Base-by-base conservation (phyloP, 2,113 vertebrate genomes). In the Hemibagrus wyckioides region DNA sequence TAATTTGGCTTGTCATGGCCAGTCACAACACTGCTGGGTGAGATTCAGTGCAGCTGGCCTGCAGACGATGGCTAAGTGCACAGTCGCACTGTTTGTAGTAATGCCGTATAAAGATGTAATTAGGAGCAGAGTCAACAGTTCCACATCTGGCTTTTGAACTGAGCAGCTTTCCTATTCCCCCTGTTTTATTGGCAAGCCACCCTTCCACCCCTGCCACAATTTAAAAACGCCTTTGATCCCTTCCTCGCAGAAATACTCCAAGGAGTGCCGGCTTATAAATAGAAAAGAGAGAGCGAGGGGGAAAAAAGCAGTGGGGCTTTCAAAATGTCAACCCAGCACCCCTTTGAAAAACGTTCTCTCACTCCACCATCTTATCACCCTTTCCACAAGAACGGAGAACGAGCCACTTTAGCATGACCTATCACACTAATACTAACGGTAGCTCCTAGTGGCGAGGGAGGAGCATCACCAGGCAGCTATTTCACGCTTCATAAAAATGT, bases 201-300 rank as follows among this genome's bases (percentile, higher is more conserved):
- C 85, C 82, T 85, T 89, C 83, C 88, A 86, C 85, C 87, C 79
- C 79, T 83, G 80, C 87, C 87, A 86, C 79, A 75, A 86, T 71
- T 88, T 82, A 75, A 33, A 88, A 88, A 85, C 41, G 71, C 88
- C 88, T 91, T 90, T 91, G 85, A 91, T 91, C 89, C 82, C 80
- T 61, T 59, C 80, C 86, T 88, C 69, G 36, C 63, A 82, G 89
- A 84, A 89, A 91, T 85, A 89, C 87, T 90, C 86, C 23, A 63
- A 86, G 88, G 85, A 88, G 84, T 75, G 8, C 44, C 33, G 50
- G 84, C 85, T 75, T 89, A 90, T 90, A 89, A 91, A 90, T 88
- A 91, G 89, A 89, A 88, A 88, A 76, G 82, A 61, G 84, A 89
- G 75, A 30, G 81, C 3, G 28, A 82, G 39, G 28, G 41, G 44